Evolutionary conservation across 2,888 invertebrate genomes (phyloP), one percentile per base, ranked within the genome.

Genomic region (Dexiosoma caninum): DNA sequence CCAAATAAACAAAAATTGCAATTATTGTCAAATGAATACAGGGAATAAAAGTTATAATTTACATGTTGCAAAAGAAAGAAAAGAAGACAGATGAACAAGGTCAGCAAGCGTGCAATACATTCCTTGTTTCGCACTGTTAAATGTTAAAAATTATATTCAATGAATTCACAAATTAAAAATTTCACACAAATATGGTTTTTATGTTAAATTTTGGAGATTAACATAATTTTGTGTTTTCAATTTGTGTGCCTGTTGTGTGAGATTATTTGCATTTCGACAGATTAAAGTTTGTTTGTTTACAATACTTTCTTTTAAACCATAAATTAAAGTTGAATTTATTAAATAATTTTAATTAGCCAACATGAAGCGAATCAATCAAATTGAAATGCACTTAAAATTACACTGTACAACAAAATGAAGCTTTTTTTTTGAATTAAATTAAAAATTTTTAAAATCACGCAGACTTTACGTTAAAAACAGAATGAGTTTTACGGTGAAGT

Each of bases 141-240:
- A 49, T 21, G n/a, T n/a, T 8, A 49, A 64, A 30, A 77, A 72
- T 72, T 60, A 60, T 60, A 46, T 67, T 62, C 32, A 21, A 49
- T 62, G 49, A 60, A 42, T 60, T 64, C 49, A 64, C 27, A 59
- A 71, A 71, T 77, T 37, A 32, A 77, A 55, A 70, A 55, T 40
- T 66, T 78, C 66, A 72, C 72, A 78, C 55, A 60, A 49, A 53
- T n/a, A n/a, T n/a, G n/a, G n/a, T n/a, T 44, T 53, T 32, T 37
- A 21, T 62, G 44, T 67, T 23, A 32, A 19, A 35, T 19, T 9
- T 19, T 1, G 5, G 5, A 12, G 32, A 62, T 53, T 60, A 62
- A 35, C 16, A 62, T 62, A 30, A 55, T 59, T 49, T 60, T 16
- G 16, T 27, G 16, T 40, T 30, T 66, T 5, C 55, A 64, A 23